phyloP scores from a whole-genome alignment of 2,113 vertebrate species.

The Chaetorhynchus papuensis region DNA sequence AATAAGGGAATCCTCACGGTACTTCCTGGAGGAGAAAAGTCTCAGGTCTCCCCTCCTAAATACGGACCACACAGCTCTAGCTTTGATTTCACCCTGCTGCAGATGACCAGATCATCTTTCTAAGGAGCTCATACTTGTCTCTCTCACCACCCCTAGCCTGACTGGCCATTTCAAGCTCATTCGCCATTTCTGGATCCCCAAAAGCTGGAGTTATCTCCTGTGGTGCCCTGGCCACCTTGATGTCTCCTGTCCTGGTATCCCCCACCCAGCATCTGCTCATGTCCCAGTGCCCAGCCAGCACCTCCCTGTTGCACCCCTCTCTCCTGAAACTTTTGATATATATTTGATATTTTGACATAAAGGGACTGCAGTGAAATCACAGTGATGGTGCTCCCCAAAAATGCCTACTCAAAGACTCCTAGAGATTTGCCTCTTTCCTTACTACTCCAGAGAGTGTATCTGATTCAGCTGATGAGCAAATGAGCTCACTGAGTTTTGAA shows the following conservation, averaged over 20 bases:
- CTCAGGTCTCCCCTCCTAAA: background rate
- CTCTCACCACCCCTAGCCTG: background rate
- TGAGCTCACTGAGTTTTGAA: constrained; percentile 24
- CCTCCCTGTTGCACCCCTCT: background rate
- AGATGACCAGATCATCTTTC: background rate
- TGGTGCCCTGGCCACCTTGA: background rate
- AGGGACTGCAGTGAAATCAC: background rate
- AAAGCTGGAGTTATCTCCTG: background rate
- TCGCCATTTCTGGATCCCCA: background rate
- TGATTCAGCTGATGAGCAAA: background rate
- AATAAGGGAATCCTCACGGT: background rate
- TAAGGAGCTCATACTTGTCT: background rate
- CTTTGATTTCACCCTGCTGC: background rate
- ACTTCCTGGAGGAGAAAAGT: background rate
- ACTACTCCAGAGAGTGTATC: background rate
- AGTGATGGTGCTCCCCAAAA: background rate
- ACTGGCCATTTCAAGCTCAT: background rate
- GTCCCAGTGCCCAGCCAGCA: background rate
- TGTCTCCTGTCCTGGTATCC: background rate
- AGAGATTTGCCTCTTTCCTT: background rate
- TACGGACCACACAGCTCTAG: background rate
- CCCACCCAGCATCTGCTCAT: background rate
- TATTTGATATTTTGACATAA: too few species aligned
- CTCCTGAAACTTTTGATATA: background rate
- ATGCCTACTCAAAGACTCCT: background rate